Evolutionary conservation across 2,888 invertebrate genomes (phyloP).

Genomic region (Trypoxylon attenuatum): DNA sequence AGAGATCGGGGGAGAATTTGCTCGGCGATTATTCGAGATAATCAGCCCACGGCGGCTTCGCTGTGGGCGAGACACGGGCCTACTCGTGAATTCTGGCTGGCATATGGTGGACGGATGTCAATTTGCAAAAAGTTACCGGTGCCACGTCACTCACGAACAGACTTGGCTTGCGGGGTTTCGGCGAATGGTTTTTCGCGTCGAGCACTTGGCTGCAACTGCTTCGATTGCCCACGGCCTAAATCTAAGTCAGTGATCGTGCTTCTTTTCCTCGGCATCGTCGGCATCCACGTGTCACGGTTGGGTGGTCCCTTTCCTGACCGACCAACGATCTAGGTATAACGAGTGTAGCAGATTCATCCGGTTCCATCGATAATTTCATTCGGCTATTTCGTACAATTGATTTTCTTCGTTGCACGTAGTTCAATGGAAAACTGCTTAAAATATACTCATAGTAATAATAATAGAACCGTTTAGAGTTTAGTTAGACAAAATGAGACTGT

Average conservation of each 20-base stretch:
- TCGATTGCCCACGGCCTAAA: conserved; percentile 20
- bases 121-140: conserved; percentile 42
- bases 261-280: conserved; percentile 22
- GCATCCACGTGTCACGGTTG: not conserved
- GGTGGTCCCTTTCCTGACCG: not conserved
- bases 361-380: no score
- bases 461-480: no score
- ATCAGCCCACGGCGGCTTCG: no score
- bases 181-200: conserved; percentile 28
- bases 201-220: conserved; percentile 16
- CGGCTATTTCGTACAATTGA: no score
- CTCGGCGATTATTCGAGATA: conserved; percentile 4
- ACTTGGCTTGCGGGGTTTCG: not conserved
- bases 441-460: no score
- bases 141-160: conserved; percentile 35
- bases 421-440: no score
- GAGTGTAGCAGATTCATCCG: no score
- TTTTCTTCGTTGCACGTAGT: no score
- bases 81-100: conserved; percentile 20
- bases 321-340: no score
- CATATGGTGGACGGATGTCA: conserved; percentile 53
- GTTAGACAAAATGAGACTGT: no score
- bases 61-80: not conserved
- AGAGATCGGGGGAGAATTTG: conserved; percentile 7
- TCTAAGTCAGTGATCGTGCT: conserved; percentile 35